Evolutionary conservation across 2,797 vertebrate genomes (phyloP).

Genomic region (Cirrhinus mrigala): DNA sequence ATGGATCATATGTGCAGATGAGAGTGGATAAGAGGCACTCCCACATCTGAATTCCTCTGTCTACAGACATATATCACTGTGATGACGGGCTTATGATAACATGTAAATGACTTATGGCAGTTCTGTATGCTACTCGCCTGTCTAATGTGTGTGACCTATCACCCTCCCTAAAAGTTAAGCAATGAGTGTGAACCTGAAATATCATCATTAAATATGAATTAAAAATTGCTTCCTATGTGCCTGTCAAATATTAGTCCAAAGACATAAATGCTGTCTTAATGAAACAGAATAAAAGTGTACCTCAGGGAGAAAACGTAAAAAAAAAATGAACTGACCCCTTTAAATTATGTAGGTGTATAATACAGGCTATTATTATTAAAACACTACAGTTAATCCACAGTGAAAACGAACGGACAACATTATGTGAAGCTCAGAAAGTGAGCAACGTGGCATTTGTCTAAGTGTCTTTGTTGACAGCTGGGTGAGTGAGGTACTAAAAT

Average conservation of each 20-base stretch:
- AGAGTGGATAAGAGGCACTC: not conserved
- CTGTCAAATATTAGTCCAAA: slow-evolving; percentile 24
- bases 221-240: not conserved
- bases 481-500: slow-evolving; percentile 32
- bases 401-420: not conserved
- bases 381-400: not conserved
- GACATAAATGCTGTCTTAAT: not conserved
- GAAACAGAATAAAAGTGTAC: slow-evolving; percentile 4
- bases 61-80: slow-evolving; percentile 45
- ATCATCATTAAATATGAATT: slow-evolving; percentile 19
- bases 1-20: slow-evolving; percentile 14
- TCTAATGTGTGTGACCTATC: slow-evolving; percentile 11
- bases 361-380: not conserved
- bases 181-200: slow-evolving; percentile 44
- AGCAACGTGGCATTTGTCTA: not conserved
- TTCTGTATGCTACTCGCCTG: slow-evolving; percentile 19
- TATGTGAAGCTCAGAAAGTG: slow-evolving; percentile 11
- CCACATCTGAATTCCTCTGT: slow-evolving; percentile 35
- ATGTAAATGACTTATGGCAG: slow-evolving; percentile 34
- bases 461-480: slow-evolving; percentile 11
- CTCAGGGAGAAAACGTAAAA: slow-evolving; percentile 11
- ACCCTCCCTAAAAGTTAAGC: slow-evolving; percentile 8
- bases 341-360: not conserved
- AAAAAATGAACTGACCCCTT: not conserved
- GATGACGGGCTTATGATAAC: slow-evolving; percentile 41